Conservation (phyloP, 2,888 invertebrate species). For the Chymomyza amoena region DNA sequence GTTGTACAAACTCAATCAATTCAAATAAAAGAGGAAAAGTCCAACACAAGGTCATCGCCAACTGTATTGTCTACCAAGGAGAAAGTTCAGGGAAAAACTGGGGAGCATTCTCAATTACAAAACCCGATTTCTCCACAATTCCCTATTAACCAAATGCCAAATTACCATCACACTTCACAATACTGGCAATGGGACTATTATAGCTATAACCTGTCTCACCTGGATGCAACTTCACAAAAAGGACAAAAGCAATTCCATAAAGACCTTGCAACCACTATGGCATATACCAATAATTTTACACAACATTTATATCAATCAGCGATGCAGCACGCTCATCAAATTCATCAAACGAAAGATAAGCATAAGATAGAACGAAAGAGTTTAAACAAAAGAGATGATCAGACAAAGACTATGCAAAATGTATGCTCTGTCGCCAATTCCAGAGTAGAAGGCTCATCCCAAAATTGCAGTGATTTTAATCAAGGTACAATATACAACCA, state of each 20-base stretch:
- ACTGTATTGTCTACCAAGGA: conserved; percentile 54
- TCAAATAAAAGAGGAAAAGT: conserved; percentile 71
- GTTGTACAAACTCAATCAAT: conserved; percentile 42
- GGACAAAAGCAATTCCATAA: conserved; percentile 82
- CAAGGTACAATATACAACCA: conserved; percentile 54
- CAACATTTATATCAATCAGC: conserved; percentile 78
- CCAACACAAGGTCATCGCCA: conserved; percentile 35
- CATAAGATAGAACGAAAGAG: conserved; percentile 70
- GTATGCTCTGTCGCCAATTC: conserved; percentile 24
- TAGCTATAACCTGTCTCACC: conserved; percentile 81
- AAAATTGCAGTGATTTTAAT: conserved; percentile 54
- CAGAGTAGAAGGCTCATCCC: conserved; percentile 48
- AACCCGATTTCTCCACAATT: conserved; percentile 81
- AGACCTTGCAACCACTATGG: conserved; percentile 78
- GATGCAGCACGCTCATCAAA: conserved; percentile 76
- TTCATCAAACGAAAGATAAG: conserved; percentile 74
- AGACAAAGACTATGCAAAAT: conserved; percentile 39
- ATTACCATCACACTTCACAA: conserved; percentile 84
- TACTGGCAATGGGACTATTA: conserved; percentile 84
- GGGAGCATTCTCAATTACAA: conserved; percentile 69
- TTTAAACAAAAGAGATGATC: conserved; percentile 74
- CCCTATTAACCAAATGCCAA: conserved; percentile 83
- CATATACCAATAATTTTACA: conserved; percentile 76
- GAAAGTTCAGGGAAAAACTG: conserved; percentile 62
- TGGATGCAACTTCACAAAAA: conserved; percentile 81